Percentiles rank a stretch among this genome's conserved stretches.
These are phyloP conservation scores for Helicoverpa zea DNA, from an alignment of 1,140 invertebrate genomes.

Conservation along the genomic window DNA sequence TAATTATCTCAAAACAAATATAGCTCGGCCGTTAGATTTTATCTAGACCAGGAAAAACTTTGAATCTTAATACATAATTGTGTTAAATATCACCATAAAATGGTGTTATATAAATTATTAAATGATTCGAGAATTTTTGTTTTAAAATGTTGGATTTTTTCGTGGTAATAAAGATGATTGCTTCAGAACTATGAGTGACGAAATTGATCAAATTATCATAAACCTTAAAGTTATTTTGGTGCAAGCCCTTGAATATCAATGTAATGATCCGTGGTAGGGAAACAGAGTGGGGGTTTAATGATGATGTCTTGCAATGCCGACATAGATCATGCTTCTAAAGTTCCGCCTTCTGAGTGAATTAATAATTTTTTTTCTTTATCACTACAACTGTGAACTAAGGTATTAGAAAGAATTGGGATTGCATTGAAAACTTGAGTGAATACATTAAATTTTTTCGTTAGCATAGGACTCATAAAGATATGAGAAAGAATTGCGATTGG, in stretches of 20 bases:
- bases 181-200: not conserved
- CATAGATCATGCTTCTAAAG: not conserved
- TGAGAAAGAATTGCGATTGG: too few relatives aligned
- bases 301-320: not conserved
- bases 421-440: too few relatives aligned
- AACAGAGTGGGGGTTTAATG: not conserved
- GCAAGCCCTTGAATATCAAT: conserved; percentile 6
- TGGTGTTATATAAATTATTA: not conserved
- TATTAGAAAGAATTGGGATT: too few relatives aligned
- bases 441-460: too few relatives aligned
- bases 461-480: too few relatives aligned
- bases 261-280: not conserved
- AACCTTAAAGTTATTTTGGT: conserved; percentile 1
- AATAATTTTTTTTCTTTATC: too few relatives aligned
- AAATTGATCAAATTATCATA: conserved; percentile 13
- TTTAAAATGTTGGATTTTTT: not conserved
- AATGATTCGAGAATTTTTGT: not conserved
- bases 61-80: too few relatives aligned
- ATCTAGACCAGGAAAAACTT: too few relatives aligned
- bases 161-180: not conserved
- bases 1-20: too few relatives aligned
- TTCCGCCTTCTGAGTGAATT: not conserved
- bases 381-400: too few relatives aligned
- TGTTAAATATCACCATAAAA: too few relatives aligned
- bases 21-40: too few relatives aligned